Evolutionary conservation across 2,113 vertebrate species (phyloP).

Genomic region (Archilochus colubris): DNA sequence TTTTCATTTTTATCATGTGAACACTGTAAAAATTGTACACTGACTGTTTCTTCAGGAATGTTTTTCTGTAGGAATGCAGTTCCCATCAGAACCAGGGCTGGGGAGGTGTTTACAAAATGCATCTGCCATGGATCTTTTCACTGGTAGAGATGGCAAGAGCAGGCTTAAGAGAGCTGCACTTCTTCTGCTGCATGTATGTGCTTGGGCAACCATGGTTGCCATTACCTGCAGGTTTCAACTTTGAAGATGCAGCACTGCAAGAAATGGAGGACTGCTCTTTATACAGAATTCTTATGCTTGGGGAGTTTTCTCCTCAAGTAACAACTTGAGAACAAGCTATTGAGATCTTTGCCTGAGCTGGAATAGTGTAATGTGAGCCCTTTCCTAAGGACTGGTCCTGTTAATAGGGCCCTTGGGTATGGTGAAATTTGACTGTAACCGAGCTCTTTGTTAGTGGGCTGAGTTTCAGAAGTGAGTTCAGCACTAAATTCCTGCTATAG

Average conservation of each 20-base stretch:
- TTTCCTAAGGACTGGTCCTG: not conserved
- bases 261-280: not conserved
- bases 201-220: not conserved
- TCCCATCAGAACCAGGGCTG: not conserved
- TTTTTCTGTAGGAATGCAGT: not conserved
- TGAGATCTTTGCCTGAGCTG: not conserved
- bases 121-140: not conserved
- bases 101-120: not conserved
- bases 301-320: not conserved
- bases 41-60: not conserved
- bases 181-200: not conserved
- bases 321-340: not conserved
- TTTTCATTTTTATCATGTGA: not conserved
- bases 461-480: not conserved
- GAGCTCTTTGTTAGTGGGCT: not conserved
- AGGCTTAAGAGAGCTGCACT: not conserved
- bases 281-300: not conserved
- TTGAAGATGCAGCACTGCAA: not conserved
- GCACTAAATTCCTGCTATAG: not conserved
- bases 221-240: not conserved
- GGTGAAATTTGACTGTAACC: not conserved
- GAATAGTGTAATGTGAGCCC: not conserved
- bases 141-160: not conserved
- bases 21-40: not conserved
- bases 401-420: not conserved